Conservation (phyloP, 2,888 invertebrate genomes). For the Epistrophella euchroma region DNA sequence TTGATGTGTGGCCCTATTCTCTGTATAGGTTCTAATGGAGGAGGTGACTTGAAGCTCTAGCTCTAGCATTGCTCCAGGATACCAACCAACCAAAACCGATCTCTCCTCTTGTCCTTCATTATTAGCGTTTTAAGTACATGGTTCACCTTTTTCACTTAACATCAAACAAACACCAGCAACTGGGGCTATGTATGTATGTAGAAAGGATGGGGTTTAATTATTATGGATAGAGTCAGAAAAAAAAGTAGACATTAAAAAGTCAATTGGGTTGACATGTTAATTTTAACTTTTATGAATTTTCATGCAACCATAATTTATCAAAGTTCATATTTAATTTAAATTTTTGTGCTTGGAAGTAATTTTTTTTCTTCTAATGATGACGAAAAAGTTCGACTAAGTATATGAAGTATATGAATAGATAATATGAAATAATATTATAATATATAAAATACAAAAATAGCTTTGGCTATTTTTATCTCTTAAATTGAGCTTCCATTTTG, state of each 20-base stretch:
- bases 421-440: background rate
- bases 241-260: conserved; percentile 19
- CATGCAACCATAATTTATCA: conserved; percentile 10
- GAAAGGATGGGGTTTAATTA: conserved; percentile 35
- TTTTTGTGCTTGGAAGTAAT: background rate
- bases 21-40: background rate
- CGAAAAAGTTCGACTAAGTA: background rate
- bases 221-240: conserved; percentile 15
- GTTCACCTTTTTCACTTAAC: conserved; percentile 46
- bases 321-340: conserved; percentile 21
- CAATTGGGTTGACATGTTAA: conserved; percentile 43
- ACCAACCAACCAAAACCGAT: conserved; percentile 15
- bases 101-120: conserved; percentile 49
- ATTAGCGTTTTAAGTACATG: conserved; percentile 46
- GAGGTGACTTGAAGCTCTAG: conserved; percentile 27
- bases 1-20: conserved; percentile 67
- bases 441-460: background rate
- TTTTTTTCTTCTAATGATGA: background rate
- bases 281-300: conserved; percentile 30
- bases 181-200: background rate
- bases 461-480: background rate
- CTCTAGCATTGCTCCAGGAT: conserved; percentile 24
- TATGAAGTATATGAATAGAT: background rate
- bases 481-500: background rate
- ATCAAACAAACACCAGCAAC: conserved; percentile 1